Conservation (phyloP, 2,113 vertebrate genomes). For the Chaetodon trifascialis region DNA sequence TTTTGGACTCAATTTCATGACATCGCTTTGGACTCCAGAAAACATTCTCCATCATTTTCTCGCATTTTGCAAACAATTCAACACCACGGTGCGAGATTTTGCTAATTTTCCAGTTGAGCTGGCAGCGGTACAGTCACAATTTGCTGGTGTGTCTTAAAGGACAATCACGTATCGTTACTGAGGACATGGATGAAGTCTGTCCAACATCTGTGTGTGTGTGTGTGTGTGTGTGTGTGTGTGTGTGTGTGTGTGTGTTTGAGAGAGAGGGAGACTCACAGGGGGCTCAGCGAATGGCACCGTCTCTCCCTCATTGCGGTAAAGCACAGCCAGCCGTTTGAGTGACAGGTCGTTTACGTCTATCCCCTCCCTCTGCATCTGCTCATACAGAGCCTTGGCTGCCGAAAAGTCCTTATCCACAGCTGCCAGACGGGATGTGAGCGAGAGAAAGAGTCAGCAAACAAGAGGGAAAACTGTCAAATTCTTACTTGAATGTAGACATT, state of each 20-base stretch:
- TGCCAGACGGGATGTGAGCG: constrained; percentile 65
- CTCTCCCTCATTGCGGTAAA: constrained; percentile 88
- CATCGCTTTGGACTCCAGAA: too few species aligned
- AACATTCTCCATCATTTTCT: too few species aligned
- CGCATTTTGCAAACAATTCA: not conserved
- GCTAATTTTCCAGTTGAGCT: too few species aligned
- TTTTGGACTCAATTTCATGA: too few species aligned
- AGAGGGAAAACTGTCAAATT: not conserved
- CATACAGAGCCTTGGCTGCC: constrained; percentile 87
- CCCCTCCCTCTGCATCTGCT: constrained; percentile 84
- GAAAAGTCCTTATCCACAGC: constrained; percentile 86
- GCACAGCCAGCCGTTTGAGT: constrained; percentile 89
- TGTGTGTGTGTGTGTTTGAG: constrained; percentile 6
- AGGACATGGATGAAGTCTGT: too few species aligned
- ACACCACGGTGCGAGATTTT: too few species aligned
- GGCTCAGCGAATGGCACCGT: constrained; percentile 91
- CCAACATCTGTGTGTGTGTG: not conserved
- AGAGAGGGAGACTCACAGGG: constrained; percentile 89
- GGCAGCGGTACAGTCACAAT: too few species aligned
- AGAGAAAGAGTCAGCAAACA: not conserved
- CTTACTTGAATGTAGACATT: constrained; percentile 24
- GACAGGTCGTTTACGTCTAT: constrained; percentile 81
- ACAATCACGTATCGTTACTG: not conserved
- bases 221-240: not conserved
- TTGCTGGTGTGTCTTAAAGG: too few species aligned